phyloP scores from a whole-genome alignment of 2,113 vertebrate species.

The Bucco capensis region DNA sequence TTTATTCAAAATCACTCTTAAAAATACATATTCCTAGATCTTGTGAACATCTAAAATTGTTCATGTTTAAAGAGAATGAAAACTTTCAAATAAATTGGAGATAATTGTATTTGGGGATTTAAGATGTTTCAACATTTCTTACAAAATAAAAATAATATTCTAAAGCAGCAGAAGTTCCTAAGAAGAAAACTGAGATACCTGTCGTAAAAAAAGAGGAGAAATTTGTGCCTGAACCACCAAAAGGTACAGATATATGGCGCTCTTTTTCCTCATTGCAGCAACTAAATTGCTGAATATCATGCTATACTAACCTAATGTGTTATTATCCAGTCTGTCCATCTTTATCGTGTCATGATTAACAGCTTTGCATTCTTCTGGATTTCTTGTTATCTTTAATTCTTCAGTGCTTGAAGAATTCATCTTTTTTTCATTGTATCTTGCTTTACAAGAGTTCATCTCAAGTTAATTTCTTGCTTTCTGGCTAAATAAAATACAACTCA shows the following conservation, averaged over 20 bases:
- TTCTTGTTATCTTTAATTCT: constrained; percentile 31
- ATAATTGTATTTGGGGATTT: background rate
- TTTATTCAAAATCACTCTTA: background rate
- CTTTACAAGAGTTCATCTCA: background rate
- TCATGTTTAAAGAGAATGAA: background rate
- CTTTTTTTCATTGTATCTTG: background rate
- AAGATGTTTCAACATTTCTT: background rate
- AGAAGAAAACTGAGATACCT: constrained; percentile 72
- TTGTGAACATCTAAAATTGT: background rate
- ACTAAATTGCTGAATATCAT: background rate
- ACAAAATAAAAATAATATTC: constrained; percentile 41
- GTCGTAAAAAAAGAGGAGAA: constrained; percentile 71
- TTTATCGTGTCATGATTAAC: background rate
- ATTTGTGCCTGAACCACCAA: constrained; percentile 61
- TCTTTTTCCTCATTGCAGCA: constrained; percentile 6
- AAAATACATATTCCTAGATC: background rate
- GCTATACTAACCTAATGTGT: background rate
- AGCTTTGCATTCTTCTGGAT: background rate
- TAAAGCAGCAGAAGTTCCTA: constrained; percentile 73
- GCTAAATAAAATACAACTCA: background rate
- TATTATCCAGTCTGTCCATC: background rate
- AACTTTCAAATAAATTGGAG: background rate
- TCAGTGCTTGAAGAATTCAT: background rate
- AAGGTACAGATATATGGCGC: constrained; percentile 65
- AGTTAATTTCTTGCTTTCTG: background rate